Percentiles rank a stretch among this genome's conserved stretches.
Evolutionary conservation across 2,113 vertebrate genomes (phyloP).

Genomic region (Oryzias celebensis): DNA sequence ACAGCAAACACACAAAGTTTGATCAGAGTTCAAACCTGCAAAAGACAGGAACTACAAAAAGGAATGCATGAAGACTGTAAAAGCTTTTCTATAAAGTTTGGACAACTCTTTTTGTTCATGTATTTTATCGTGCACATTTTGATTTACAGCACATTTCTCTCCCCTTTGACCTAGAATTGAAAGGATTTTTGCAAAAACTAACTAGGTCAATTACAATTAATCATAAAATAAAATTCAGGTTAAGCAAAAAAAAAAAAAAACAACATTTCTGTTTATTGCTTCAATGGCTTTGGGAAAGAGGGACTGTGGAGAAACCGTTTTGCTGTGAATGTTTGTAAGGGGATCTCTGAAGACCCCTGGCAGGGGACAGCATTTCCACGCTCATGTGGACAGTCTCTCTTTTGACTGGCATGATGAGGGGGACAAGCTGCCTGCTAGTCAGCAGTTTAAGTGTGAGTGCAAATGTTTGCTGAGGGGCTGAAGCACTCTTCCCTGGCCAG

Average conservation of each 20-base stretch:
- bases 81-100: not conserved
- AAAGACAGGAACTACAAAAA: not conserved
- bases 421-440: slow-evolving; percentile 53
- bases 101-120: not conserved
- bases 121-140: not conserved
- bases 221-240: no score
- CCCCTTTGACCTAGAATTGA: not conserved
- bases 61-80: no score
- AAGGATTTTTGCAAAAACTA: no score
- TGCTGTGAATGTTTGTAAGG: slow-evolving; percentile 6
- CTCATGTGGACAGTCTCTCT: slow-evolving; percentile 57
- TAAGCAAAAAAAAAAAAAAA: no score
- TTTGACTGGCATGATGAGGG: slow-evolving; percentile 65
- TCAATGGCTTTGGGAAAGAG: no score
- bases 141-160: not conserved
- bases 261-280: no score
- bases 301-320: not conserved
- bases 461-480: slow-evolving; percentile 79
- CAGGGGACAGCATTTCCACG: slow-evolving; percentile 52
- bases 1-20: slow-evolving; percentile 25
- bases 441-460: slow-evolving; percentile 73
- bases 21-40: not conserved
- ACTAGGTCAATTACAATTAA: no score
- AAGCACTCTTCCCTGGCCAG: slow-evolving; percentile 70
- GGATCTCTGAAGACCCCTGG: slow-evolving; percentile 16